Evolutionary conservation across 2,888 invertebrate species (phyloP).

Genomic region (Osmoderma eremita): DNA sequence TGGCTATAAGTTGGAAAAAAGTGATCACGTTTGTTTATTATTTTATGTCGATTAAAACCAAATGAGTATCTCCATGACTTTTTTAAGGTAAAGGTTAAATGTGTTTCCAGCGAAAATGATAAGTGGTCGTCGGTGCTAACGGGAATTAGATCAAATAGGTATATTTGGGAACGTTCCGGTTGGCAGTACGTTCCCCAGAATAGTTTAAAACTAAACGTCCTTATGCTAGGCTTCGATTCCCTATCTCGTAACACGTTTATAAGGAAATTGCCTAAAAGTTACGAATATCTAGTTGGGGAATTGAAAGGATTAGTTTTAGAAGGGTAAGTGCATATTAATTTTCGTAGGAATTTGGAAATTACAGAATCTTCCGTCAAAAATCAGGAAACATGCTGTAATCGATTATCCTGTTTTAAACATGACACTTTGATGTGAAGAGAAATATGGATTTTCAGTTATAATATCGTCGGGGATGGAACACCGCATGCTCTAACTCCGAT

Average conservation of each 20-base stretch:
- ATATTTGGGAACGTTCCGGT: conserved; percentile 60
- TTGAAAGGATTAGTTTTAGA: conserved; percentile 73
- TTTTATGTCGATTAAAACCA: no score
- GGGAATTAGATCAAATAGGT: conserved; percentile 67
- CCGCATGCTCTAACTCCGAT: conserved; percentile 89
- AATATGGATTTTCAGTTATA: conserved; percentile 64
- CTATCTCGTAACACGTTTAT: conserved; percentile 84
- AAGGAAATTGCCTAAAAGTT: conserved; percentile 80
- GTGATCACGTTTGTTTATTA: conserved; percentile 69
- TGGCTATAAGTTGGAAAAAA: conserved; percentile 71
- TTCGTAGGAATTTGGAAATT: neutral
- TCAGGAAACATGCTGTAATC: no score
- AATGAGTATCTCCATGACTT: conserved; percentile 21
- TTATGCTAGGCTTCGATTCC: conserved; percentile 91
- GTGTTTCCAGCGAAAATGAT: conserved; percentile 64
- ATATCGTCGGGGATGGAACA: conserved; percentile 88
- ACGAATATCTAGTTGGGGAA: conserved; percentile 72
- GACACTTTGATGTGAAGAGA: neutral
- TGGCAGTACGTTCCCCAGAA: conserved; percentile 66
- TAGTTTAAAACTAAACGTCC: conserved; percentile 72
- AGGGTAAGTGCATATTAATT: conserved; percentile 65
- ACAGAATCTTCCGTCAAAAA: no score
- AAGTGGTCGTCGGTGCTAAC: conserved; percentile 76
- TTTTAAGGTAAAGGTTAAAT: conserved; percentile 72
- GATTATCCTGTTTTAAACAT: neutral